These are phyloP conservation scores for Phortica variegata DNA, from an alignment of 1,140 invertebrate species.

Conservation along the genomic window DNA sequence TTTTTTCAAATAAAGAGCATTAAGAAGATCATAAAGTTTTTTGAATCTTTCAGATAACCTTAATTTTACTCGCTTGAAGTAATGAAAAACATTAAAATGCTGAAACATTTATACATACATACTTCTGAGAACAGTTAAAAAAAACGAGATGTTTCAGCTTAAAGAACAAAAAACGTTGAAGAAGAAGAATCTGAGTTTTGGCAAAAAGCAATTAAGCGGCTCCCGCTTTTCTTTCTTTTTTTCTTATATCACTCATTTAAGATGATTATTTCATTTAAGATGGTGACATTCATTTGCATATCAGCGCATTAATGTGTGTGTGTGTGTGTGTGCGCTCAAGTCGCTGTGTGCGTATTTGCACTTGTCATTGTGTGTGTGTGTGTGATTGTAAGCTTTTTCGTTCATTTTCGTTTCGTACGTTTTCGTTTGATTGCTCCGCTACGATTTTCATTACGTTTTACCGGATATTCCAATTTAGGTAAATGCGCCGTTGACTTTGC, in stretches of 20 bases:
- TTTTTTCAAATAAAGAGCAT: conserved; percentile 18
- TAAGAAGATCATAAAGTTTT: conserved; percentile 10
- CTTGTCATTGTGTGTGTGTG: conserved; percentile 13
- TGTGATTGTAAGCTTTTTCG: conserved; percentile 13
- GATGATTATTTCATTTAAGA: conserved; percentile 54
- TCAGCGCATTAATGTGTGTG: conserved; percentile 24
- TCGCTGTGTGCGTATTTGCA: conserved; percentile 1
- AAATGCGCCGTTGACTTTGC: conserved; percentile 51
- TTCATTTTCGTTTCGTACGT: not conserved
- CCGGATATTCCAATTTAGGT: conserved; percentile 58
- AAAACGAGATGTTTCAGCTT: not conserved
- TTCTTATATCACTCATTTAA: conserved; percentile 35
- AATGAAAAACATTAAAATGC: conserved; percentile 34
- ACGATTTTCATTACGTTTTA: conserved; percentile 55
- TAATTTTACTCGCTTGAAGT: not conserved
- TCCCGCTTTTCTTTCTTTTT: conserved; percentile 4
- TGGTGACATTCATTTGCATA: conserved; percentile 56
- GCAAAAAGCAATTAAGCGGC: conserved; percentile 38
- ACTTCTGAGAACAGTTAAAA: not conserved
- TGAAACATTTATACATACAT: conserved; percentile 11
- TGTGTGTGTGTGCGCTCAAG: not conserved
- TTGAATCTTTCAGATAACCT: conserved; percentile 14
- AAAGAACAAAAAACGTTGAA: not conserved
- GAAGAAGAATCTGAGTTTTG: conserved; percentile 1
- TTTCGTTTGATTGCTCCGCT: conserved; percentile 41